A percentile compares a stretch with the other conserved stretches of the same genome.
Conservation (phyloP, 2,888 invertebrate genomes). For the Antitype chi region DNA sequence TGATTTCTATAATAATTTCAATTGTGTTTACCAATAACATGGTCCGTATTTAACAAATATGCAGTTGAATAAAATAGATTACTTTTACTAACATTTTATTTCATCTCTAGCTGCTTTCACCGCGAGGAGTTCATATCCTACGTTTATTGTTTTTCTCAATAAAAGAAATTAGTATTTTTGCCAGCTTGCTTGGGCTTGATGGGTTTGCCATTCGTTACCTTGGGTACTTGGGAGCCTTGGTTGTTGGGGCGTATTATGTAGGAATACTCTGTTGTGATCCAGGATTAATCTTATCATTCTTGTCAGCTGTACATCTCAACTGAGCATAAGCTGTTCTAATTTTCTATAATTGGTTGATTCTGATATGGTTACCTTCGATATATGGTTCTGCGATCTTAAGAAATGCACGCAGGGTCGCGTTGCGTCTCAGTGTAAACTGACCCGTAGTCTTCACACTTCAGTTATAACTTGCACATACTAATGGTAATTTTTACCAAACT, state of each 20-base stretch:
- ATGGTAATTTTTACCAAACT: not conserved
- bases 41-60: not conserved
- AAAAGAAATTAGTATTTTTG: not conserved
- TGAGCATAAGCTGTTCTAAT: not conserved
- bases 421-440: no score
- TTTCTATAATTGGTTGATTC: not conserved
- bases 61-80: not conserved
- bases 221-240: not conserved
- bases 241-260: not conserved
- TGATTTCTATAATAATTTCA: not conserved
- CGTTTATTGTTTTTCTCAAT: constrained; percentile 5
- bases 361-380: not conserved
- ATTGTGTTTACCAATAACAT: constrained; percentile 28
- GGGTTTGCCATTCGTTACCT: not conserved
- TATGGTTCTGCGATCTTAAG: not conserved
- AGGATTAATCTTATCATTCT: not conserved
- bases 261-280: not conserved
- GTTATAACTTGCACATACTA: constrained; percentile 1
- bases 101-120: constrained; percentile 24
- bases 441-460: constrained; percentile 1
- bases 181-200: not conserved
- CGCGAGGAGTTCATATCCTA: not conserved
- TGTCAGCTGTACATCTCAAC: not conserved
- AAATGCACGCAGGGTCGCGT: no score
- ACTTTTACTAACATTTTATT: constrained; percentile 4